Base-by-base conservation (phyloP, 1,140 invertebrate species). In the Tetranychus cinnabarinus region DNA sequence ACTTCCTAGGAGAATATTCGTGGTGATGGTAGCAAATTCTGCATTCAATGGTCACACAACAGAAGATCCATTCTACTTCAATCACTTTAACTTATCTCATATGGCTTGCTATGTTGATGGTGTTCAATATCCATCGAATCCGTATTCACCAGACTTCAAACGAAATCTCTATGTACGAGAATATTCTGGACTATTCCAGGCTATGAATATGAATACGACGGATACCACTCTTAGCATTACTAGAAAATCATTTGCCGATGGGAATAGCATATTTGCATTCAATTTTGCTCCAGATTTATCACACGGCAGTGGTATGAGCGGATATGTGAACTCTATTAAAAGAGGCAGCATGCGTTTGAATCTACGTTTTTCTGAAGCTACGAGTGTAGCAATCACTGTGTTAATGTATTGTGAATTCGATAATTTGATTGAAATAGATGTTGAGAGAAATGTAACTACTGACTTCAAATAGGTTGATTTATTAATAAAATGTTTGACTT, bases 321-420 rank as follows among this genome's bases (percentile, higher is more conserved):
- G 56, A 15, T 39, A 62, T 62, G n/a, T 62, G 2, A 62, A 48
- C 45, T 33, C 37, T 36, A 47, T 58, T 23, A 45, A 35, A 57
- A 12, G 46, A 33, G 61, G 61, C 7, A 12, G 7, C 4, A 6
- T 62, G 33, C 33, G 55, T 35, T 2, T 62, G 7, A 4, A 62
- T 4, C 10, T 62, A 2, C 8, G 23, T 10, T 62, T 62, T 36
- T 15, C 8, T 7, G 36, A 57, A 47, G 45, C 61, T 4, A 3
- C 50, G 31, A 7, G 37, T 12, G 36, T 3, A 46, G 23, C 45
- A 4, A 35, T 62, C 4, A 58, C 31, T 48, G 56, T 58, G 4
- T 12, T 62, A 23, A 2, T 57, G 3, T 58, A 61, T 57, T 59
- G 34, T 42, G 65, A 67, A 23, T 67, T 64, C 48, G 54, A 64